These are phyloP conservation scores for Machaerirhynchus nigripectus DNA, from an alignment of 2,113 vertebrate genomes.

Conservation along the genomic window DNA sequence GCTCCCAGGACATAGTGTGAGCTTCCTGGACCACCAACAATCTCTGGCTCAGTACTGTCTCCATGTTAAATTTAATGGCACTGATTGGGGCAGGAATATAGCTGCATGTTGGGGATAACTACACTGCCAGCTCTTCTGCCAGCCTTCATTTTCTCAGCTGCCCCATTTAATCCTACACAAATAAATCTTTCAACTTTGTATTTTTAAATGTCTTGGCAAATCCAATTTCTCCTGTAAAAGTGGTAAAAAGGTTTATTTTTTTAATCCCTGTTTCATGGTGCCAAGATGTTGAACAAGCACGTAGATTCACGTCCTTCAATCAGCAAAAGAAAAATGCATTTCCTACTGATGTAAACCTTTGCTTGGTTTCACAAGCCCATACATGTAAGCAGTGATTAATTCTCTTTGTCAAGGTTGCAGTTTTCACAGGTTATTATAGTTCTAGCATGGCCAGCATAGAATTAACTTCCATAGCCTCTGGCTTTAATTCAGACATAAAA, in stretches of 20 bases:
- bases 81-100: background rate
- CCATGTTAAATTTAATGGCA: background rate
- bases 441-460: conserved; percentile 16
- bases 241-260: background rate
- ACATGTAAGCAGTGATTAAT: conserved; percentile 36
- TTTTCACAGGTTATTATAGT: conserved; percentile 53
- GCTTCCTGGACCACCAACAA: background rate
- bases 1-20: background rate
- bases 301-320: conserved; percentile 3
- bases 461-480: conserved; percentile 56
- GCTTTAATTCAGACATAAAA: conserved; percentile 60
- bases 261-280: background rate
- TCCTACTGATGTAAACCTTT: conserved; percentile 36
- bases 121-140: background rate
- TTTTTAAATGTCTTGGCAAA: background rate
- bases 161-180: background rate
- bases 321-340: conserved; percentile 23
- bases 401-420: conserved; percentile 45
- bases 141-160: background rate
- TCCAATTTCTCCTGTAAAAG: background rate
- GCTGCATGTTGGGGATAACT: background rate
- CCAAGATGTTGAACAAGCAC: background rate
- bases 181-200: conserved; percentile 12
- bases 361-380: background rate
- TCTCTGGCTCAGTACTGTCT: background rate